These are phyloP conservation scores for Crocodylus rhombifer DNA, from an alignment of 2,797 vertebrate genomes.

Conservation along the genomic window DNA sequence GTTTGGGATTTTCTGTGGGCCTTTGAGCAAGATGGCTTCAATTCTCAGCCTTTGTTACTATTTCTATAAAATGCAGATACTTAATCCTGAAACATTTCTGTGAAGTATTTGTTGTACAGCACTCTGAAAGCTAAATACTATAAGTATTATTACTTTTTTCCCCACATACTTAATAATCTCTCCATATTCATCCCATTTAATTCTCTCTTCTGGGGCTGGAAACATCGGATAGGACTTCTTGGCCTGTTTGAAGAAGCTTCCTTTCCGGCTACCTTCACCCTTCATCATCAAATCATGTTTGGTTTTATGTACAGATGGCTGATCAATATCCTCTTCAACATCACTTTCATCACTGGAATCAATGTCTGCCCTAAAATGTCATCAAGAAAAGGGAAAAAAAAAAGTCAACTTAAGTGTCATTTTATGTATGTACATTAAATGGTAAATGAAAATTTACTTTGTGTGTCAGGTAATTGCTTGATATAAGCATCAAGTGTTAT, in stretches of 20 bases:
- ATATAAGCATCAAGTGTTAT: no score
- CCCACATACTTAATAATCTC: constrained; percentile 95
- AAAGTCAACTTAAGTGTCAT: background rate
- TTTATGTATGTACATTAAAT: background rate
- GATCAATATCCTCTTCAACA: constrained; percentile 94
- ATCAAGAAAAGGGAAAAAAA: background rate
- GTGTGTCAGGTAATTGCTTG: no score
- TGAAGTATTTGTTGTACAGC: background rate
- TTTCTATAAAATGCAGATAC: background rate
- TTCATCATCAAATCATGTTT: constrained; percentile 99
- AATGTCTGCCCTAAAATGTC: constrained; percentile 88
- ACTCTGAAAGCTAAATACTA: background rate
- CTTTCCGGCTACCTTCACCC: constrained; percentile 94
- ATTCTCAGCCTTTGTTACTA: background rate
- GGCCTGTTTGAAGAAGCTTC: constrained; percentile 99
- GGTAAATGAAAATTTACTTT: background rate
- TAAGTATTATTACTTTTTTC: background rate
- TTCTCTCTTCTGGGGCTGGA: constrained; percentile 95
- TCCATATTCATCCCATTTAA: constrained; percentile 99
- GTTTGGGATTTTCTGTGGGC: background rate
- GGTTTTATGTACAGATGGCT: constrained; percentile 89
- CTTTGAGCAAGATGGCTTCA: background rate
- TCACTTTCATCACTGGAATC: constrained; percentile 99
- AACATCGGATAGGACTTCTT: constrained; percentile 99
- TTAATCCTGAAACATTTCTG: fast-evolving